phyloP scores from a whole-genome alignment of 2,888 invertebrate genomes.

The Apodemia hepburni region DNA sequence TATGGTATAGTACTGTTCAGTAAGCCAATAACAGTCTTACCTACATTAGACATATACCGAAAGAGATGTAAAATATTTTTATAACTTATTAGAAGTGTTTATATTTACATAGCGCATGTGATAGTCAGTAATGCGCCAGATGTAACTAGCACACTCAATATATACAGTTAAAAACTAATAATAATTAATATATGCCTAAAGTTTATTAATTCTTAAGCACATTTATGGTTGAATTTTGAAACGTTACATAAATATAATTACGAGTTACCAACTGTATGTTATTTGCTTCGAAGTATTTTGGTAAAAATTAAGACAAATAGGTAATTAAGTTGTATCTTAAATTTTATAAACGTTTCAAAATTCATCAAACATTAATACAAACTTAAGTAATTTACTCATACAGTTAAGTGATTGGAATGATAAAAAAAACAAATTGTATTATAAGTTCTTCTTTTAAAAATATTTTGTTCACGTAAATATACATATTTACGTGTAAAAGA shows the following conservation, averaged over 20 bases:
- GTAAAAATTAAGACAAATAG: too few species aligned
- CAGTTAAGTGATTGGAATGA: neutral
- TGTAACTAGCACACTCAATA: constrained; percentile 62
- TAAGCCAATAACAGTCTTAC: neutral
- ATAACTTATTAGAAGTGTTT: constrained; percentile 72
- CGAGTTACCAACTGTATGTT: too few species aligned
- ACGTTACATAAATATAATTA: too few species aligned
- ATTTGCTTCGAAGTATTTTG: too few species aligned
- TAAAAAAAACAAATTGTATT: neutral
- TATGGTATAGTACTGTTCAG: neutral
- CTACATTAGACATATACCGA: neutral
- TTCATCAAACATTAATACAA: neutral
- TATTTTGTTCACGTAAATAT: too few species aligned
- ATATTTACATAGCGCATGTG: constrained; percentile 48
- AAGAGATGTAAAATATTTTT: neutral
- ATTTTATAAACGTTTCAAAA: too few species aligned
- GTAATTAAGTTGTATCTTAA: too few species aligned
- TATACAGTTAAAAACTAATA: constrained; percentile 52
- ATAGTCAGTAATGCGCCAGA: constrained; percentile 62
- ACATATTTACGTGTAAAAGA: too few species aligned
- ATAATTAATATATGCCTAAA: constrained; percentile 32
- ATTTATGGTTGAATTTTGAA: too few species aligned
- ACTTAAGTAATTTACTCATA: neutral
- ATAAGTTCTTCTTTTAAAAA: too few species aligned
- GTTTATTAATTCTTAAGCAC: neutral